phyloP scores from a whole-genome alignment of 2,113 vertebrate genomes.

The Dromaius novaehollandiae region DNA sequence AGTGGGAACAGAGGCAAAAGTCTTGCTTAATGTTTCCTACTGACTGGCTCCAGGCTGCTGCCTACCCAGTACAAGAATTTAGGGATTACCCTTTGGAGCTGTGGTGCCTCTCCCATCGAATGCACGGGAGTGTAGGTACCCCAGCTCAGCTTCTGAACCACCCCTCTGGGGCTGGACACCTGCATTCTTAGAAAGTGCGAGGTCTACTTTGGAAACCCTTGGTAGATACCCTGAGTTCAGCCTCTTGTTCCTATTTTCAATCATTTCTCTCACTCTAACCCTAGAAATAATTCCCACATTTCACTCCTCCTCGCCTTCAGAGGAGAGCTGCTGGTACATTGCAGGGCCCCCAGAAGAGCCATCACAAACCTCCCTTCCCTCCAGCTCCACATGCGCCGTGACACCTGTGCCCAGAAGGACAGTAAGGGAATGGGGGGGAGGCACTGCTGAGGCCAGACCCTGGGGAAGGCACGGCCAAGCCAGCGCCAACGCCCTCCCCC shows the following conservation, averaged over 20 bases:
- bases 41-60: background rate
- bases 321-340: background rate
- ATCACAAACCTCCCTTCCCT: background rate
- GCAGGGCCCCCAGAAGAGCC: background rate
- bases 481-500: background rate
- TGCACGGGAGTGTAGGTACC: background rate
- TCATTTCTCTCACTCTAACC: background rate
- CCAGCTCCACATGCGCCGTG: background rate
- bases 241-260: background rate
- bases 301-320: background rate
- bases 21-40: background rate
- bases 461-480: background rate
- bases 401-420: background rate
- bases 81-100: background rate
- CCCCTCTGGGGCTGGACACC: background rate
- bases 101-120: background rate
- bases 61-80: background rate
- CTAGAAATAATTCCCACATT: background rate
- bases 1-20: background rate
- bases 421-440: background rate
- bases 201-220: accelerated
- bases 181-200: background rate
- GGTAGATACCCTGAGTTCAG: background rate
- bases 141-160: background rate
- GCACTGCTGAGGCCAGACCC: background rate